Base-by-base conservation (phyloP, 2,797 vertebrate genomes). In the Rhinogobio ventralis region DNA sequence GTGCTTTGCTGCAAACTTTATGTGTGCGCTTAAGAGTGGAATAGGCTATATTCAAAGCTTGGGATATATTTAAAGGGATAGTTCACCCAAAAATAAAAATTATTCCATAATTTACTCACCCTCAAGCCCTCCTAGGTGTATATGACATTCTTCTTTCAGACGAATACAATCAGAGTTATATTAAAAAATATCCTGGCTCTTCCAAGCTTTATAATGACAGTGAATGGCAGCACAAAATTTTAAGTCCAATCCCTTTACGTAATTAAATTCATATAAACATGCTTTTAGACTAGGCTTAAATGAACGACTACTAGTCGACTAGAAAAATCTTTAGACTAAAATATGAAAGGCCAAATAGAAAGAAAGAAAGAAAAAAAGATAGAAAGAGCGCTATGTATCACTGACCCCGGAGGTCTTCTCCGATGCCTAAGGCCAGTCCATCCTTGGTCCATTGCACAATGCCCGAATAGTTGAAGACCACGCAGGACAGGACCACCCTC, bases 361-460 rank as follows among this genome's bases (percentile, higher is more conserved):
- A 60, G 30, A 33, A 39, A 69, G 30, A 36, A 57, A 79, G 68
- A 36, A 15, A 68, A 17, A 28, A 39, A 39, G 36, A 39, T 7
- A 39, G 28, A 82, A 36, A 28, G 76, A 55, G 33, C 14, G 19
- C 11, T 64, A 19, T 81, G 30, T 66, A 49, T 72, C 42, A 68
- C 94, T 94, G 92, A 99, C 98, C 97, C 93, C 91, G 94, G 77
- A 98, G 97, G 74, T 96, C 97, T 84, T 98, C 96, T 60, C 97
- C 97, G 89, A 98, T 96, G 71, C 97, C 98, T 91, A 98, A 94
- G 7, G 97, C 98, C 77, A 99, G 94, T 46, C 97, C 98, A 57
- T 99, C 97, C 91, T 99, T 99, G 94, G 97, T 99, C 98, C 98
- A 99, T 92, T 99, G 98, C 90, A 99, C 97, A 45, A 99, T 99